Base-by-base conservation (phyloP, 2,888 invertebrate genomes). In the Caradrina kadenii region DNA sequence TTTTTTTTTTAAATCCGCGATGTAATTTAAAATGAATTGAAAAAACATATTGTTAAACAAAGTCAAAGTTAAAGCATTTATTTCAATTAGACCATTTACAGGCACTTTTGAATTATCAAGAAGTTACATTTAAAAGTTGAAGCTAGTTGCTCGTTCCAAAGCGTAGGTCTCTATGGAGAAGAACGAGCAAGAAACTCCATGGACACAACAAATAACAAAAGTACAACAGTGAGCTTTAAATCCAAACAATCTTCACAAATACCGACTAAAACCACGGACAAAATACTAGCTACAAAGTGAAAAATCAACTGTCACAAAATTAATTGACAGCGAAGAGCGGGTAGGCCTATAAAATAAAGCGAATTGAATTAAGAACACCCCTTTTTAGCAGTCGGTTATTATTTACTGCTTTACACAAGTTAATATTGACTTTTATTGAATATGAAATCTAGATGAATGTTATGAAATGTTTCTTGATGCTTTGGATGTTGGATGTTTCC, bases 331-430 rank as follows among this genome's bases (percentile, higher is more conserved):
- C 58, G 42, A 62, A 76, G 70, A 69, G 69, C 53, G 26, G 42
- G 61, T n/a, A 62, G 62, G 55, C 60, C 49, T 59, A 31, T 62
- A 65, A 56, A 75, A 65, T 66, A 50, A 59, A 26, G 69, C 62
- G 60, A 82, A 83, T 83, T 79, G 64, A 79, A 76, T 83, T 80
- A 72, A 35, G 42, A 31, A n/a, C 62, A 69, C 69, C 76, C 79
- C 73, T 63, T 83, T 71, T 64, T 31, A 68, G 19, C 53, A 60
- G 72, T 69, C 77, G 17, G n/a, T 26, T 68, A 35, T 55, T 64
- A 74, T 81, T 71, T 72, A 75, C 19, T 2, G 58, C 21, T 58
- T 22, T 52, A 55, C n/a, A 26, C 21, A 15, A 67, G 26, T 45
- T 17, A 3, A 5, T 52, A 48, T 58, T 66, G 68, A 63, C 13